Base-by-base conservation (phyloP, 2,888 invertebrate genomes). In the Eupithecia abbreviata region DNA sequence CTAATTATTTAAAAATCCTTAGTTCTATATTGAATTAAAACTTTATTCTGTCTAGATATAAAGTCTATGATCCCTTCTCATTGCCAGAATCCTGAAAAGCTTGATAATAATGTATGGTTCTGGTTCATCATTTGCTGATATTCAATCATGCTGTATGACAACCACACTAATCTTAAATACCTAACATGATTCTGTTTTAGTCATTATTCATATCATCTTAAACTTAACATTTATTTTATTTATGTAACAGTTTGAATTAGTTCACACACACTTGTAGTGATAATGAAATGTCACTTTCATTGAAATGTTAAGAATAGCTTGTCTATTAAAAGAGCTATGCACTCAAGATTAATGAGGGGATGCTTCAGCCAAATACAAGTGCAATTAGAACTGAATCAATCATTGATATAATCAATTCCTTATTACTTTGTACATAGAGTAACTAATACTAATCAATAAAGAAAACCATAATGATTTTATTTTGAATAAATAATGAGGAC, bases 281-380 rank as follows among this genome's bases (percentile, higher is more conserved):
- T 49, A 45, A 41, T 45, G 45, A 49, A 66, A n/a, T 45, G 43
- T 72, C 72, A 72, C 65, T 72, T 66, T 66, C 65, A 72, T 66
- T 65, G 12, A 62, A 30, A 49, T 65, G 41, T 65, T 72, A 15
- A 65, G 7, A 49, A 72, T 71, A 70, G 70, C 30, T 15, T 41
- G 30, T 62, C 51, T 71, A 18, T 70, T 12, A 69, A 49, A 47
- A 49, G 58, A 72, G 65, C 13, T 42, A 62, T 41, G 49, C 42
- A 71, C 51, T 71, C 68, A 73, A 72, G 66, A 71, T 4, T 62
- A 30, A 62, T 12, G 30, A 30, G 62, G 62, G 4, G 62, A 30
- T 62, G 30, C 18, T 62, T 62, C 30, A 62, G 62, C 62, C 62
- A 62, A 62, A 30, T 30, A 4, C 62, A 62, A 62, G 62, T 62